Conservation (phyloP, 2,797 vertebrate species). For the Halcyon badia region DNA sequence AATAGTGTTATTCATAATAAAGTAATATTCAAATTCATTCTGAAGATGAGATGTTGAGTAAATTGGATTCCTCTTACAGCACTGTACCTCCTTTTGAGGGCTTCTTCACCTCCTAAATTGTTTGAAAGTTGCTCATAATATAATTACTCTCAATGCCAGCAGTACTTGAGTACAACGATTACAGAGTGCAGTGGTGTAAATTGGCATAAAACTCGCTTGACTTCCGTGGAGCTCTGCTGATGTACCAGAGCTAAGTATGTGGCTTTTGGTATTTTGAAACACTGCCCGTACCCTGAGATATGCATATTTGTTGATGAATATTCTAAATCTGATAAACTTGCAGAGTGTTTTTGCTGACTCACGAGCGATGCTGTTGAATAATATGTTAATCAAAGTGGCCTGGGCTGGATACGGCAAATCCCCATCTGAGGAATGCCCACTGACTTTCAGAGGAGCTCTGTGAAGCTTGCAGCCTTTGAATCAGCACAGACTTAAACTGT, state of each 20-base stretch:
- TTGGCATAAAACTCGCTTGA: neutral
- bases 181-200: neutral
- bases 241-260: neutral
- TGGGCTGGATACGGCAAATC: neutral
- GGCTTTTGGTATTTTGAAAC: neutral
- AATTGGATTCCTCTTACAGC: neutral
- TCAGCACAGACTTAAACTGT: neutral
- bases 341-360: neutral
- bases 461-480: neutral
- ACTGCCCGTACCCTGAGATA: neutral
- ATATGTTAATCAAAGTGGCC: neutral
- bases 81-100: neutral
- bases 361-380: neutral
- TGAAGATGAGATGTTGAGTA: constrained; percentile 19
- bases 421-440: neutral
- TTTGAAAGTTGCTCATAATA: neutral
- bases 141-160: neutral
- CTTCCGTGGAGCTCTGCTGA: neutral
- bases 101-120: neutral
- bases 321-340: neutral
- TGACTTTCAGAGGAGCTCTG: neutral
- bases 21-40: neutral
- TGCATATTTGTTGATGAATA: neutral
- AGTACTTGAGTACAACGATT: neutral
- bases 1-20: neutral